Evolutionary conservation across 2,797 vertebrate species (phyloP).

Genomic region (Hydrophis major): DNA sequence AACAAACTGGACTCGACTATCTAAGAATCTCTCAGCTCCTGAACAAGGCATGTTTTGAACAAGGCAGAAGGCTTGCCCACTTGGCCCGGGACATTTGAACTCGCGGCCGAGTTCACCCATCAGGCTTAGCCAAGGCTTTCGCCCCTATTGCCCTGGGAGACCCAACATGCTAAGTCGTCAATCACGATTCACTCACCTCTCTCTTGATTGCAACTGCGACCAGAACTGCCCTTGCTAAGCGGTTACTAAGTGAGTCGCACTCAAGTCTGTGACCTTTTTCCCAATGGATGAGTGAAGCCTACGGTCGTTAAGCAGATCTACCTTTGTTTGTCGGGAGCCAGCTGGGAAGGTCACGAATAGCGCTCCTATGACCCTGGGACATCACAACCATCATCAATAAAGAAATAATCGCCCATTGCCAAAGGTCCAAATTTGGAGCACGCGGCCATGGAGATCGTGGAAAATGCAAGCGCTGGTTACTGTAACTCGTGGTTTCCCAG

Average conservation of each 20-base stretch:
- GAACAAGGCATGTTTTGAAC: not conserved
- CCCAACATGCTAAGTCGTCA: not conserved
- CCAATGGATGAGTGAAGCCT: not conserved
- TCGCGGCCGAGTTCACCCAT: not conserved
- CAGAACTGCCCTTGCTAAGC: not conserved
- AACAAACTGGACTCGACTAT: not conserved
- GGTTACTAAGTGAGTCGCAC: not conserved
- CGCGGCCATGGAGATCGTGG: not conserved
- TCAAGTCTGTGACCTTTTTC: not conserved
- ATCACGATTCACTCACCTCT: not conserved
- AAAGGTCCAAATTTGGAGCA: not conserved
- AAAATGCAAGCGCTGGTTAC: not conserved
- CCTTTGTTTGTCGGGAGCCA: not conserved
- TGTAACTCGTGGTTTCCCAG: not conserved
- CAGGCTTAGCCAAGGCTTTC: not conserved
- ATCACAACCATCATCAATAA: accelerated
- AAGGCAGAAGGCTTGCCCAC: not conserved
- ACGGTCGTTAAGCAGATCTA: not conserved
- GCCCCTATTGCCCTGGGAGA: not conserved
- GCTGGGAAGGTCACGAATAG: not conserved
- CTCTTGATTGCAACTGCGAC: not conserved
- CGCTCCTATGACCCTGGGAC: not conserved
- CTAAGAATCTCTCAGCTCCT: not conserved
- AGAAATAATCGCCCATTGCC: not conserved
- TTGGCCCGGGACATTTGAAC: not conserved